These are phyloP conservation scores for Coilia nasus DNA, from an alignment of 2,797 vertebrate species.

Conservation along the genomic window DNA sequence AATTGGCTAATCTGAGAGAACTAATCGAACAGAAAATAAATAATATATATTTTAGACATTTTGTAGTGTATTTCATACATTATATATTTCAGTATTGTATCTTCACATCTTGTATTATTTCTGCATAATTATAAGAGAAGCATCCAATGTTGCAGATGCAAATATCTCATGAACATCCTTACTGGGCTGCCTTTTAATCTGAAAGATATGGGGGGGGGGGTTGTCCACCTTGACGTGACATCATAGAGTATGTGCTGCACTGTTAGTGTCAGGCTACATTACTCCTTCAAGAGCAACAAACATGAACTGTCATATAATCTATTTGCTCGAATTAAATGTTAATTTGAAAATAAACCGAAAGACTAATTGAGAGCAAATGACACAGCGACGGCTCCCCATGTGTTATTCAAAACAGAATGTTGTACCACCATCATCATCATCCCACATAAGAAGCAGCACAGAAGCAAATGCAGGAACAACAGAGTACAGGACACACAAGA, in stretches of 20 bases:
- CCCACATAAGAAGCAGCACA: too few species aligned
- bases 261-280: not conserved
- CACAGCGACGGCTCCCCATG: not conserved
- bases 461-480: not conserved
- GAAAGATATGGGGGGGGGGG: not conserved
- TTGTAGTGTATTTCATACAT: not conserved
- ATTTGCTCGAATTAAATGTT: constrained; percentile 1
- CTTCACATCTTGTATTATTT: too few species aligned
- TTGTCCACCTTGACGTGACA: not conserved
- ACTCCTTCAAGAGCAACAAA: not conserved
- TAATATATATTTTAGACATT: not conserved
- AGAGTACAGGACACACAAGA: too few species aligned
- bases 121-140: too few species aligned
- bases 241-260: not conserved
- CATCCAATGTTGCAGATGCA: not conserved
- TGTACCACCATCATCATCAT: not conserved
- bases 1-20: not conserved
- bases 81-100: not conserved
- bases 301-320: not conserved
- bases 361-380: not conserved
- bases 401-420: constrained; percentile 9
- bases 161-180: not conserved
- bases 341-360: not conserved
- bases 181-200: not conserved
- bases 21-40: too few species aligned